Percentiles rank a stretch among this genome's conserved stretches.
These are phyloP conservation scores for Cerastoderma edule DNA, from an alignment of 2,888 invertebrate species.

Conservation along the genomic window DNA sequence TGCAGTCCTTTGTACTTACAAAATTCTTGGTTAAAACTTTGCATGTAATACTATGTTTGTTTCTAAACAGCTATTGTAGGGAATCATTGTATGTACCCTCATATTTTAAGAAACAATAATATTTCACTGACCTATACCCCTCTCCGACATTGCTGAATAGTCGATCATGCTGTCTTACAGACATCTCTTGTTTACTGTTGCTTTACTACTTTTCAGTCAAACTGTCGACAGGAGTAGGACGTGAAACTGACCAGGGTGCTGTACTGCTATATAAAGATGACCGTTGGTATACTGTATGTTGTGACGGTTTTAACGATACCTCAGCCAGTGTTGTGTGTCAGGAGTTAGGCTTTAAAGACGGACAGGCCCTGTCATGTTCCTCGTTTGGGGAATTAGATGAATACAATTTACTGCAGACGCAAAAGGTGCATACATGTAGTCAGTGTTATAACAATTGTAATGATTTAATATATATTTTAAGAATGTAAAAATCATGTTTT, in stretches of 20 bases:
- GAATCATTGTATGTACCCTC: too few species aligned
- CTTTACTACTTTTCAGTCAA: too few species aligned
- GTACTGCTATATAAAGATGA: constrained; percentile 80
- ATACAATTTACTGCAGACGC: constrained; percentile 35
- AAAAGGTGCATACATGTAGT: constrained; percentile 25
- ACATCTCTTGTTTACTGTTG: too few species aligned
- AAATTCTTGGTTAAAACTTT: too few species aligned
- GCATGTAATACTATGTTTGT: too few species aligned
- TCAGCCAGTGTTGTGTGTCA: constrained; percentile 57
- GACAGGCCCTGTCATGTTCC: constrained; percentile 58
- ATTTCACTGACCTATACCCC: too few species aligned
- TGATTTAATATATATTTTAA: background rate
- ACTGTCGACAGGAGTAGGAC: constrained; percentile 58
- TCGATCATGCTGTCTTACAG: too few species aligned
- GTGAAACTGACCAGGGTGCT: constrained; percentile 65
- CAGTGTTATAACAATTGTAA: background rate
- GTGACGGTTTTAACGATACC: constrained; percentile 50
- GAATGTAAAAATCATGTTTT: background rate
- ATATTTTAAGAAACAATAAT: too few species aligned
- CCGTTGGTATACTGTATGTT: constrained; percentile 76
- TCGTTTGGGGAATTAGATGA: constrained; percentile 43
- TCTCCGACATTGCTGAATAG: too few species aligned
- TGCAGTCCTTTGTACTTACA: too few species aligned
- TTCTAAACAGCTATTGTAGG: too few species aligned
- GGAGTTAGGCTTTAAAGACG: constrained; percentile 87